Percentiles rank a stretch among this genome's conserved stretches.
Conservation (phyloP, 35 echinoderm and acorn worm species). For the Heliocidaris erythrogramma region DNA sequence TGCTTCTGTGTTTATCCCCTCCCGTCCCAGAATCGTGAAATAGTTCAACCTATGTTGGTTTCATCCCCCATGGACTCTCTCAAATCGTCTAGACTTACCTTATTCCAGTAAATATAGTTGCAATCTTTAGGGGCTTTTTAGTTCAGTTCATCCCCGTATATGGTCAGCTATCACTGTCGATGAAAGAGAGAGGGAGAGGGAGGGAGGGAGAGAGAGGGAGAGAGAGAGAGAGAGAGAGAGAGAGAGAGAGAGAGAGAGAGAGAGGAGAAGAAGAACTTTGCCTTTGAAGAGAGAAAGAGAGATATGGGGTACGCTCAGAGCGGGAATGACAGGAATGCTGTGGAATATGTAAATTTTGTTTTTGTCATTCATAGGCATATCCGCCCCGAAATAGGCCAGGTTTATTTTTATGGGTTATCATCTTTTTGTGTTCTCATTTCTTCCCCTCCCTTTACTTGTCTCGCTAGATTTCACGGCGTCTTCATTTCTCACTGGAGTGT, state of each 20-base stretch:
- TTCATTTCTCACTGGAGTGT: conserved; percentile 4
- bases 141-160: background rate
- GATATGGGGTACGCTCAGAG: background rate
- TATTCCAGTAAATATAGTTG: background rate
- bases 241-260: background rate
- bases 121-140: background rate
- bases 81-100: background rate
- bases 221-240: background rate
- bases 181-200: background rate
- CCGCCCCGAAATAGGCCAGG: conserved; percentile 39
- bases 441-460: background rate
- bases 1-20: background rate
- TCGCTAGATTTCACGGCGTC: conserved; percentile 26
- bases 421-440: conserved; percentile 2
- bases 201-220: background rate
- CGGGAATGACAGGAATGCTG: conserved; percentile 7
- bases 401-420: conserved; percentile 47
- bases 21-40: background rate
- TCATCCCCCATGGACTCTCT: background rate
- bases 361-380: conserved; percentile 36
- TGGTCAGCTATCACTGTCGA: background rate
- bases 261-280: too few relatives aligned
- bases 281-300: background rate
- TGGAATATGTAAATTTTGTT: conserved; percentile 19
- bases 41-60: background rate